These are phyloP conservation scores for Gorsachius goisagi DNA, from an alignment of 2,113 vertebrate genomes.

Conservation along the genomic window DNA sequence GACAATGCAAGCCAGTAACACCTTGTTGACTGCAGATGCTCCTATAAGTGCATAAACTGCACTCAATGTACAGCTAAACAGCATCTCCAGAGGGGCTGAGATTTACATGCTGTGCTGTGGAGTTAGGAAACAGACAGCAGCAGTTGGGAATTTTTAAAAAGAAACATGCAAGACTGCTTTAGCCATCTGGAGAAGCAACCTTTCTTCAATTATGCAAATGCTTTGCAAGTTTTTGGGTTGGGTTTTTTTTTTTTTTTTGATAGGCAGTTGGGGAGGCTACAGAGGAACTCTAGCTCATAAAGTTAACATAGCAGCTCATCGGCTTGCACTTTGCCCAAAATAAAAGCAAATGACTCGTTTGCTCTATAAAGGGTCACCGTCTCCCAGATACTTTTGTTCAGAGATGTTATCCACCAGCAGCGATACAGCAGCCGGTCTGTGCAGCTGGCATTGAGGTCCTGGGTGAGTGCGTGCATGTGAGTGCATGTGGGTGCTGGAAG, in stretches of 20 bases:
- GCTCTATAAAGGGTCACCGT: not conserved
- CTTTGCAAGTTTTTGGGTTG: not conserved
- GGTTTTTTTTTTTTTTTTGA: not conserved
- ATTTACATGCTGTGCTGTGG: not conserved
- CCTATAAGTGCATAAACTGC: not conserved
- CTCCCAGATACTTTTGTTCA: not conserved
- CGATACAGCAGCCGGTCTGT: not conserved
- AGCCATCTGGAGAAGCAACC: constrained; percentile 19
- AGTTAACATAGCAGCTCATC: not conserved
- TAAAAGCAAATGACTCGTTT: not conserved
- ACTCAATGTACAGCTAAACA: not conserved
- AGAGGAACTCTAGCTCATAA: not conserved
- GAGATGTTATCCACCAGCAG: not conserved
- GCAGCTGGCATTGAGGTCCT: not conserved
- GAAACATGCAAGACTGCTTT: not conserved
- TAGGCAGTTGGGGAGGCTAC: not conserved
- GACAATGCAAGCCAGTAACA: not conserved
- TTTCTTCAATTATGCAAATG: not conserved
- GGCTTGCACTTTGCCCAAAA: not conserved
- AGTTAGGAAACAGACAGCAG: constrained; percentile 9
- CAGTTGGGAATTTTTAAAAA: not conserved
- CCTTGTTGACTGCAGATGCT: not conserved
- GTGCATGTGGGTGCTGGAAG: not conserved
- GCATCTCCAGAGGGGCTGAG: not conserved
- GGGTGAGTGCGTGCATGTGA: not conserved